Percentiles rank a stretch among this genome's conserved stretches.
These are phyloP conservation scores for Macrophya alboannulata DNA, from an alignment of 2,888 invertebrate genomes.

Conservation along the genomic window DNA sequence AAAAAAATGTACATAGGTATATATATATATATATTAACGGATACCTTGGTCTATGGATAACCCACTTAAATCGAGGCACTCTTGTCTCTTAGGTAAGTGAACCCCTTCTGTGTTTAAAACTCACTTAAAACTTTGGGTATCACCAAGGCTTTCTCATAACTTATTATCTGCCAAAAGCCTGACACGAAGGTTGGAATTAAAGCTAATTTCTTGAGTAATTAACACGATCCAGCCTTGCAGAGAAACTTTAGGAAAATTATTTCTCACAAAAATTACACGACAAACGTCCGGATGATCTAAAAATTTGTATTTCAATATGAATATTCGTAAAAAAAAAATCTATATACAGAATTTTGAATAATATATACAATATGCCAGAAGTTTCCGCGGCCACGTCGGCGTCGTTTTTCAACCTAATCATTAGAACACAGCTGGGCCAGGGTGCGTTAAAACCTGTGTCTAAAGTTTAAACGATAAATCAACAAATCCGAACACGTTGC, in stretches of 20 bases:
- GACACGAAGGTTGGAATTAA: constrained; percentile 1
- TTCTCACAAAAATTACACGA: not conserved
- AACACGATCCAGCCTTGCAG: constrained; percentile 7
- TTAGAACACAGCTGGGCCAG: no score
- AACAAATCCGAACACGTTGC: no score
- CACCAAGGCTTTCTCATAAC: constrained; percentile 15
- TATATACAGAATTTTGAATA: not conserved
- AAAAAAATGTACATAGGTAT: not conserved
- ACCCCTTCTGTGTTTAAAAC: constrained; percentile 33
- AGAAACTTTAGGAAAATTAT: not conserved
- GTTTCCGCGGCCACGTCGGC: no score
- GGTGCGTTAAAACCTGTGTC: no score
- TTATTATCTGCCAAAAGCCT: constrained; percentile 36
- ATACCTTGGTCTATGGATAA: not conserved
- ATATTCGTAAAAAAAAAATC: no score
- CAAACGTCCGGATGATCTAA: not conserved
- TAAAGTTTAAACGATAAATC: no score
- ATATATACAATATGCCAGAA: no score
- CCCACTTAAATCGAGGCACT: not conserved
- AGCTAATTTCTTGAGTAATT: constrained; percentile 28
- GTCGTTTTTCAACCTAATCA: no score
- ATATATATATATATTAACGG: not conserved
- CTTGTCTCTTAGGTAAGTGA: constrained; percentile 22
- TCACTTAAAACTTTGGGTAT: constrained; percentile 46
- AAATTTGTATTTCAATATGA: not conserved